Evolutionary conservation across 2,888 invertebrate species (phyloP).

Genomic region (Andrena chrysosceles): DNA sequence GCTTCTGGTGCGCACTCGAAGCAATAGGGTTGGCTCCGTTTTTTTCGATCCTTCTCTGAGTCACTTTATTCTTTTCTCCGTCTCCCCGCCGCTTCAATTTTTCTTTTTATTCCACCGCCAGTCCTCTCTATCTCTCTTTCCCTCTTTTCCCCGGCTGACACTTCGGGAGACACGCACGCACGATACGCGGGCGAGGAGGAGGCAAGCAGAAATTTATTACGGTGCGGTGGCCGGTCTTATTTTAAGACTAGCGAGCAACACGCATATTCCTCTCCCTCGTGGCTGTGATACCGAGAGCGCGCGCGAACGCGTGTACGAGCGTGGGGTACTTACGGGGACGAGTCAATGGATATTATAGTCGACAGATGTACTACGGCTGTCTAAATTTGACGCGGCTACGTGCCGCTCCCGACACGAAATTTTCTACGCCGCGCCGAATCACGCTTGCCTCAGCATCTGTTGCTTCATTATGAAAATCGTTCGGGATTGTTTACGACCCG

Average conservation of each 20-base stretch:
- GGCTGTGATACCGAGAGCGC: conserved; percentile 44
- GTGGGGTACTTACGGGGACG: conserved; percentile 65
- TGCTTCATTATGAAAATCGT: conserved; percentile 17
- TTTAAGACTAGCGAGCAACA: conserved; percentile 71
- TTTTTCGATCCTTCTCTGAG: conserved; percentile 61
- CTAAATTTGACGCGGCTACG: conserved; percentile 65
- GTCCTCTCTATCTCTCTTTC: background rate
- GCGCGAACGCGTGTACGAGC: conserved; percentile 15
- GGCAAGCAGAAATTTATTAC: conserved; percentile 73
- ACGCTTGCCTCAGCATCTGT: background rate
- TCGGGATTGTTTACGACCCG: background rate
- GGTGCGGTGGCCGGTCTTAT: conserved; percentile 78
- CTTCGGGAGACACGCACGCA: conserved; percentile 59
- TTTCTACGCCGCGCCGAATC: background rate
- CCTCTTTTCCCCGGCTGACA: conserved; percentile 46
- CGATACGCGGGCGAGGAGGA: conserved; percentile 53
- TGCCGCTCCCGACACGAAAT: background rate
- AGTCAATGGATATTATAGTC: conserved; percentile 74
- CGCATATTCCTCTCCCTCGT: conserved; percentile 58
- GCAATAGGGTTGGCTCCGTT: conserved; percentile 58
- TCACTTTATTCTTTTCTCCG: conserved; percentile 63
- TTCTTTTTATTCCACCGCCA: background rate
- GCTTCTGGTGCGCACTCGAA: conserved; percentile 57
- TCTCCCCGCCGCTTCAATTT: conserved; percentile 11
- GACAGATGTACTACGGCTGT: conserved; percentile 73